A percentile compares a stretch with the other conserved stretches of the same genome.
These are phyloP conservation scores for Chironex yamaguchii DNA, from an alignment of 30 jellyfish, hydroid and myxozoan species.

Conservation along the genomic window DNA sequence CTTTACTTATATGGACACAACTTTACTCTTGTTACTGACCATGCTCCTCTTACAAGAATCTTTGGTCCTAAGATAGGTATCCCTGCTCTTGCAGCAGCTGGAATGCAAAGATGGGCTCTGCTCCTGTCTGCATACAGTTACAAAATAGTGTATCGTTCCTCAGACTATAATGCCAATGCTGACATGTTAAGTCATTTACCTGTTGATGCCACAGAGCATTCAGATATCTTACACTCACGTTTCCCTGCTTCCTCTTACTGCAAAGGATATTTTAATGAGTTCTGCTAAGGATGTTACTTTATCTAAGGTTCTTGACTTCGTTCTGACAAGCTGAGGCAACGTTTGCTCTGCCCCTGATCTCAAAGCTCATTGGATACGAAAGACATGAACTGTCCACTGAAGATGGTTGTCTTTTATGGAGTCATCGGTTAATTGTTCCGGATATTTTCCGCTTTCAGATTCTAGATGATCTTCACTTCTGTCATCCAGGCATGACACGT, in stretches of 20 bases:
- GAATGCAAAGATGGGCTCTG: conserved; percentile 74
- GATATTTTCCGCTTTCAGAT: not conserved
- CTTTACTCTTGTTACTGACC: conserved; percentile 59
- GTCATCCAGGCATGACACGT: too few relatives aligned
- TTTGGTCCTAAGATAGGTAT: not conserved
- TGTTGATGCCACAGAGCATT: too few relatives aligned
- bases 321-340: too few relatives aligned
- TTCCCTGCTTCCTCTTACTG: too few relatives aligned
- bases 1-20: conserved; percentile 63
- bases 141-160: not conserved
- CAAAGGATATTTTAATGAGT: too few relatives aligned
- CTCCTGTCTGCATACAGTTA: conserved; percentile 16
- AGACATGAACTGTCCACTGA: conserved; percentile 14
- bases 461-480: conserved; percentile 31
- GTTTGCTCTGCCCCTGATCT: too few relatives aligned
- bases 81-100: conserved; percentile 67
- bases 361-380: too few relatives aligned
- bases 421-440: conserved; percentile 32
- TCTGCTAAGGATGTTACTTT: too few relatives aligned
- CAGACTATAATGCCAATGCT: conserved; percentile 57
- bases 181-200: too few relatives aligned
- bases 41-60: conserved; percentile 42
- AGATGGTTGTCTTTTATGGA: conserved; percentile 24
- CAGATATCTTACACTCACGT: too few relatives aligned
- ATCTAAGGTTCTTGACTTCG: too few relatives aligned